phyloP scores from a whole-genome alignment of 2,888 invertebrate species.

The Melieria picta region DNA sequence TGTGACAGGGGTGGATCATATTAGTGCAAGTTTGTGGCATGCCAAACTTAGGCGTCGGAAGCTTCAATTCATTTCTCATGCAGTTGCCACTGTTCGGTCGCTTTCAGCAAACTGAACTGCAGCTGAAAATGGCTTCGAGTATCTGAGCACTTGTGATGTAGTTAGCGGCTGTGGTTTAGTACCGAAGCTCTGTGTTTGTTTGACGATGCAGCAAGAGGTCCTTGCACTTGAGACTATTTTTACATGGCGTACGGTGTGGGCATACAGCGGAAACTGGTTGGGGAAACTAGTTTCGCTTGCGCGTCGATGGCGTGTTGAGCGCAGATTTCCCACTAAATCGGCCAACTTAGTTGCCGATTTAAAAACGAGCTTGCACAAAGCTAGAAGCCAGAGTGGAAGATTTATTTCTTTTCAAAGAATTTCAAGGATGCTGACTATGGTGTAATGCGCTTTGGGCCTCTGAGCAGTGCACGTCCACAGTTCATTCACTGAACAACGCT shows the following conservation, averaged over 20 bases:
- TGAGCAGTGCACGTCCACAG: conserved; percentile 25
- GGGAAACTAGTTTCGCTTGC: conserved; percentile 24
- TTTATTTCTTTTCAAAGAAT: conserved; percentile 21
- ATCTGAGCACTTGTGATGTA: too few species aligned
- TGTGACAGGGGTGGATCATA: too few species aligned
- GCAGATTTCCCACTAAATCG: conserved; percentile 24
- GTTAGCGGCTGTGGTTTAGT: too few species aligned
- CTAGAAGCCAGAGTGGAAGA: conserved; percentile 10
- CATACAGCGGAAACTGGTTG: conserved; percentile 23
- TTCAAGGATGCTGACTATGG: conserved; percentile 23
- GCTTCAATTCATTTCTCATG: too few species aligned
- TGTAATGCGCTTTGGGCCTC: conserved; percentile 11
- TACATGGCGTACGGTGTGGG: background rate
- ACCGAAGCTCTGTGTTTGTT: too few species aligned
- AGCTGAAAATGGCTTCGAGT: too few species aligned
- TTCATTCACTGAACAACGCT: too few species aligned
- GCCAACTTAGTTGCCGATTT: conserved; percentile 9
- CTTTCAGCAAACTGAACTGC: too few species aligned
- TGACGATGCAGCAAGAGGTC: conserved; percentile 9
- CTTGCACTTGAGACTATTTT: conserved; percentile 29
- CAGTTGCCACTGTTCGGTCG: too few species aligned
- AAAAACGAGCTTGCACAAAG: background rate
- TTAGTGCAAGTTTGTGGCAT: too few species aligned
- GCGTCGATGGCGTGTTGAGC: background rate
- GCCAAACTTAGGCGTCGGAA: too few species aligned